Conservation (phyloP, 2,113 vertebrate species). For the Leptosomus discolor region DNA sequence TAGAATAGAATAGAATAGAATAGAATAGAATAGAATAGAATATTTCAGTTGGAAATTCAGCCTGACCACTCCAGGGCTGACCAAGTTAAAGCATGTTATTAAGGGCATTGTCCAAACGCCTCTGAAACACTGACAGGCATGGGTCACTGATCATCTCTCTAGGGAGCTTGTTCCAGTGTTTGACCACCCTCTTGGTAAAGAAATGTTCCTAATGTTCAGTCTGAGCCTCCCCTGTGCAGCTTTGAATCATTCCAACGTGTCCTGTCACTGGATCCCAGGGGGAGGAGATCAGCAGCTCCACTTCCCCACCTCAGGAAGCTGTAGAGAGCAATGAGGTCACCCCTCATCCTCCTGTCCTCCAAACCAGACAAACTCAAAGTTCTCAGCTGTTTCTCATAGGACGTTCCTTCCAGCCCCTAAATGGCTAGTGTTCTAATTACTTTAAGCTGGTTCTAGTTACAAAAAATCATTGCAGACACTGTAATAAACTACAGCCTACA, state of each 20-base stretch:
- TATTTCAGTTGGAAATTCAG: not conserved
- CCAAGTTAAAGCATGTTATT: not conserved
- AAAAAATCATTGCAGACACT: not conserved
- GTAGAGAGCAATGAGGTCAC: not conserved
- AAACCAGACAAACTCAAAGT: not conserved
- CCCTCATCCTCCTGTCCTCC: not conserved
- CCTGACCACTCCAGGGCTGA: not conserved
- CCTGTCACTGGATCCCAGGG: not conserved
- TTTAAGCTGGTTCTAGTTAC: not conserved
- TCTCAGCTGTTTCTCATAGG: not conserved
- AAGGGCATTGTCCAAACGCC: not conserved
- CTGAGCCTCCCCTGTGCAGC: not conserved
- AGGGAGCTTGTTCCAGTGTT: not conserved
- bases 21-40: not conserved
- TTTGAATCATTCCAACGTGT: accelerated
- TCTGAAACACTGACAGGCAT: not conserved
- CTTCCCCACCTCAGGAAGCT: not conserved
- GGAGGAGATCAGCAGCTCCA: not conserved
- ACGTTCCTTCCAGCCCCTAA: not conserved
- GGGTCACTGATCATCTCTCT: accelerated
- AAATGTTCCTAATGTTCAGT: not conserved
- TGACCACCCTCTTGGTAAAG: not conserved
- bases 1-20: not conserved
- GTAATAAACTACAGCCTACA: not conserved
- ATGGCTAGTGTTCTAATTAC: not conserved